Evolutionary conservation across 2,888 invertebrate genomes (phyloP).

Genomic region (Mycogona germanica): DNA sequence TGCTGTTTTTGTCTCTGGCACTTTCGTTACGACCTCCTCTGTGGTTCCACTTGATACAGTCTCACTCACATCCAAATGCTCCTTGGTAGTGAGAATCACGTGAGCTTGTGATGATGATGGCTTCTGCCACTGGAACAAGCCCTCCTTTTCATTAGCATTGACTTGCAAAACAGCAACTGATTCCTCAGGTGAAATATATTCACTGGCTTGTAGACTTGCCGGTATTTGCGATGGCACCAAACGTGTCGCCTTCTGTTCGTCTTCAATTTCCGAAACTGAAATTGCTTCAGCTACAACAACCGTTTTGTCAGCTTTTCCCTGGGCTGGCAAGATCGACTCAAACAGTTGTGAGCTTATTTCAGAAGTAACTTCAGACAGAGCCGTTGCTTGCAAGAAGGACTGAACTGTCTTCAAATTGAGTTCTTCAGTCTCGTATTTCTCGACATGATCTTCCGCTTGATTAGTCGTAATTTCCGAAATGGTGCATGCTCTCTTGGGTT

Average conservation of each 20-base stretch:
- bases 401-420: neutral
- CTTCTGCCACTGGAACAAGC: neutral
- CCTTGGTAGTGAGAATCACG: constrained; percentile 2
- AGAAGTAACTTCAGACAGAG: neutral
- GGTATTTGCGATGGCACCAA: neutral
- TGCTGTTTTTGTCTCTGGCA: constrained; percentile 10
- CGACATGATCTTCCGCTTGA: constrained; percentile 20
- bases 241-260: neutral
- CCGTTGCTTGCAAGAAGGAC: neutral
- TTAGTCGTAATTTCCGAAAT: constrained; percentile 21
- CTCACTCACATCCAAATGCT: constrained; percentile 16
- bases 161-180: constrained; percentile 1
- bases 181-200: neutral
- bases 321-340: constrained; percentile 1
- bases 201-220: neutral
- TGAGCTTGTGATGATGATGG: constrained; percentile 6
- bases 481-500: constrained; percentile 17
- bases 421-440: neutral
- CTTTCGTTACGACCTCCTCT: neutral
- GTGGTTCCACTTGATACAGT: neutral
- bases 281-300: constrained; percentile 14
- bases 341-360: constrained; percentile 7
- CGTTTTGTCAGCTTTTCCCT: constrained; percentile 3
- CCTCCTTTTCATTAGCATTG: constrained; percentile 1
- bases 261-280: constrained; percentile 6